Evolutionary conservation across 2,113 vertebrate species (phyloP).

Genomic region (Aramus guarauna): DNA sequence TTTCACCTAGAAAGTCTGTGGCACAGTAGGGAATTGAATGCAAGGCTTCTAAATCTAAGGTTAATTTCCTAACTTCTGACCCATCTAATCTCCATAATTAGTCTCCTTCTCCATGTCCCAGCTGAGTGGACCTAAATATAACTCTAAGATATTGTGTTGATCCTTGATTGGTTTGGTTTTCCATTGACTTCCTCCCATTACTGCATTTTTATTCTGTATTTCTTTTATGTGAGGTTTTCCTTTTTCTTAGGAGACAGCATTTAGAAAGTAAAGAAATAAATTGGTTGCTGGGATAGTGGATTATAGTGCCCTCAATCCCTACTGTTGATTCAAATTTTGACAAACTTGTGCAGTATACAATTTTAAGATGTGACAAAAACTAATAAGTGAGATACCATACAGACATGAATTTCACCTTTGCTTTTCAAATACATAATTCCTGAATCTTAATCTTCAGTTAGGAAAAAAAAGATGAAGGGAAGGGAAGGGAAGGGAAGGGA

Average conservation of each 20-base stretch:
- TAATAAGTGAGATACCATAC: neutral
- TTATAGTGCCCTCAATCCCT: accelerated
- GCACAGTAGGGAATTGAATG: neutral
- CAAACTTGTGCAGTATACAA: neutral
- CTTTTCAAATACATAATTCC: neutral
- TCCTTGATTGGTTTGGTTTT: neutral
- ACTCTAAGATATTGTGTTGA: neutral
- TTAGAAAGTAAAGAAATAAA: neutral
- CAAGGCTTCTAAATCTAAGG: neutral
- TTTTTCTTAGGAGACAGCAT: neutral
- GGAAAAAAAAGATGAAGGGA: neutral
- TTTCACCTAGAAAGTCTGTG: neutral
- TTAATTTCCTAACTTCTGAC: constrained; percentile 9
- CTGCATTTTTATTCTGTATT: neutral
- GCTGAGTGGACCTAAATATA: neutral
- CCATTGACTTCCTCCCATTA: neutral
- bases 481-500: neutral
- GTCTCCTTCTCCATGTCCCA: neutral
- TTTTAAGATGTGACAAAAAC: neutral
- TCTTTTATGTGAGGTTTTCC: neutral
- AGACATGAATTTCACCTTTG: neutral
- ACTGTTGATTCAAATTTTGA: neutral
- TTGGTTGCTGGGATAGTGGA: neutral
- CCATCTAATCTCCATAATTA: neutral
- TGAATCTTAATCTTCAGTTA: neutral